Percentiles rank a stretch among this genome's conserved stretches.
phyloP scores from a whole-genome alignment of 2,888 invertebrate genomes.

The Schizaphis graminum region DNA sequence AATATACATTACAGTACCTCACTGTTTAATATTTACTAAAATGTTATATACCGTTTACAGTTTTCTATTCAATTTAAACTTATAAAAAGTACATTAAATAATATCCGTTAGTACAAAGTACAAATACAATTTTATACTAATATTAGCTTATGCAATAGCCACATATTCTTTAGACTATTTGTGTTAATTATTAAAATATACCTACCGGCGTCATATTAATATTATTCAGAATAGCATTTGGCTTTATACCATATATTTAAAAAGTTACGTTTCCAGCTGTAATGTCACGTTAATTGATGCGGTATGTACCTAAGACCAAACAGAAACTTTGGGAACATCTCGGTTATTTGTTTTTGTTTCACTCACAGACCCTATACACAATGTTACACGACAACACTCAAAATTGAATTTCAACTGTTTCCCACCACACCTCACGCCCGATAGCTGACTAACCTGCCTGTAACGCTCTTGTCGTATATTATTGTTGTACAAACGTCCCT shows the following conservation, averaged over 20 bases:
- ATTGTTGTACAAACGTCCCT: not conserved
- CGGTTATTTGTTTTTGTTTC: not conserved
- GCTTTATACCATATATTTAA: not conserved
- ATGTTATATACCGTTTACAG: not conserved
- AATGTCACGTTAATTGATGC: not conserved
- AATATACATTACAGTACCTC: not conserved
- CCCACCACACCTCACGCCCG: not conserved
- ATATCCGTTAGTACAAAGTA: not conserved
- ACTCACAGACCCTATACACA: not conserved
- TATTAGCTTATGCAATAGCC: not conserved
- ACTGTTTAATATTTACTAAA: not conserved
- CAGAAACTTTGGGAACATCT: not conserved
- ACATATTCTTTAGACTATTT: not conserved
- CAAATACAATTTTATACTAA: not conserved
- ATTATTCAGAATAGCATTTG: not conserved
- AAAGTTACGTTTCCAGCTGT: not conserved
- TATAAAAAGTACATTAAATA: not conserved
- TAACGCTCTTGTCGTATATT: not conserved
- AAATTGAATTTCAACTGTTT: slow-evolving; percentile 24
- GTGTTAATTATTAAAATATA: not conserved
- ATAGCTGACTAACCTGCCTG: not conserved
- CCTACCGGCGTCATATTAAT: not conserved
- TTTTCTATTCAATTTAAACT: not conserved
- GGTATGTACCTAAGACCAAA: slow-evolving; percentile 9
- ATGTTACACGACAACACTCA: slow-evolving; percentile 8